Percentiles rank a stretch among this genome's conserved stretches.
Evolutionary conservation across 2,888 invertebrate species (phyloP).

Genomic region (Willowsia nigromaculata): DNA sequence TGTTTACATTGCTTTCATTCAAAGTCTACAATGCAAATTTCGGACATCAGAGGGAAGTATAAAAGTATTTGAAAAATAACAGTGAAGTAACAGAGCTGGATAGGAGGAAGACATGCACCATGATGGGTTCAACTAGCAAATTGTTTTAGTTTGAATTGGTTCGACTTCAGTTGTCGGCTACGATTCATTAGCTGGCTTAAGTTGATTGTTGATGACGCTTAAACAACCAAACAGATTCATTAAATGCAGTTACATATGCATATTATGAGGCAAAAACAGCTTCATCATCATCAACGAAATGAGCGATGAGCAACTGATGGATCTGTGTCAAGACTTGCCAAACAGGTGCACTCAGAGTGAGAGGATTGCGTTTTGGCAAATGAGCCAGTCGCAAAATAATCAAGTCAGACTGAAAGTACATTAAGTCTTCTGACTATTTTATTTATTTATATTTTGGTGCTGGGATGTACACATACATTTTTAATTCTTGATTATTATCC

Average conservation of each 20-base stretch:
- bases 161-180: conserved; percentile 17
- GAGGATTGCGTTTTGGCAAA: conserved; percentile 55
- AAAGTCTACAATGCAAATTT: no score
- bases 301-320: conserved; percentile 50
- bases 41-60: no score
- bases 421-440: conserved; percentile 8
- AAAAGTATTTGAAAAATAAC: no score
- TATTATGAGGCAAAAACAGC: conserved; percentile 41
- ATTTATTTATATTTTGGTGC: neutral
- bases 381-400: neutral
- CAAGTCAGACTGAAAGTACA: neutral
- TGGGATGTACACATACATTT: no score
- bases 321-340: conserved; percentile 66
- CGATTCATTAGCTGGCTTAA: conserved; percentile 21
- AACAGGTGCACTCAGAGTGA: conserved; percentile 46
- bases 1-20: no score
- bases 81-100: neutral
- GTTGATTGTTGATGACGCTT: conserved; percentile 47
- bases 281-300: conserved; percentile 55
- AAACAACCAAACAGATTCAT: conserved; percentile 25
- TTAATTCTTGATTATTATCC: no score
- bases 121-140: neutral
- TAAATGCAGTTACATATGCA: conserved; percentile 23
- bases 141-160: conserved; percentile 17
- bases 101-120: neutral